Base-by-base conservation (phyloP, 53 echinoderm and acorn worm species). In the Luidia sarsii region DNA sequence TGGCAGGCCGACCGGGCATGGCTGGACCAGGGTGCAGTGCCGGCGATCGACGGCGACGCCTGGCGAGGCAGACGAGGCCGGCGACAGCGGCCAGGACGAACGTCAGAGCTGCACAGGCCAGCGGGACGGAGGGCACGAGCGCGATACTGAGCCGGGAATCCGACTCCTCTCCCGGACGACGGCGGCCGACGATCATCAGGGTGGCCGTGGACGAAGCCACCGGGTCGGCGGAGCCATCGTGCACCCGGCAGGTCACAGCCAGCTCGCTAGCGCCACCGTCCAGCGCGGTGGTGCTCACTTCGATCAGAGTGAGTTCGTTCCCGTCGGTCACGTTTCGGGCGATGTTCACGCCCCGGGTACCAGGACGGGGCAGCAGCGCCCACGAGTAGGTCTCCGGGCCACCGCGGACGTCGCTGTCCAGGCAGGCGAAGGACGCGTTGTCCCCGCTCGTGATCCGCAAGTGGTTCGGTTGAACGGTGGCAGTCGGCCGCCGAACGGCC, bases 111-210 rank as follows among this genome's bases (percentile, higher is more conserved):
- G n/a, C n/a, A n/a, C n/a, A n/a, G n/a, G n/a, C n/a, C n/a, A n/a
- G n/a, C n/a, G n/a, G n/a, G n/a, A n/a, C n/a, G n/a, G n/a, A n/a
- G n/a, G n/a, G n/a, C n/a, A n/a, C n/a, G n/a, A n/a, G n/a, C n/a
- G n/a, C n/a, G n/a, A n/a, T n/a, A n/a, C n/a, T n/a, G n/a, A n/a
- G n/a, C n/a, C n/a, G n/a, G n/a, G n/a, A n/a, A n/a, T n/a, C n/a
- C n/a, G n/a, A n/a, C n/a, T n/a, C n/a, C n/a, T n/a, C n/a, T n/a
- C n/a, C n/a, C n/a, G n/a, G n/a, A n/a, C n/a, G n/a, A n/a, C n/a
- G n/a, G n/a, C n/a, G n/a, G n/a, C n/a, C n/a, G 46, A 64, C 64
- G 19, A 66, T 45, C 67, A 14, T 41, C 10, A 66, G 41, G 10
- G 67, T 66, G 45, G 45, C 67, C 16, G 67, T 66, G 41, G 8